These are phyloP conservation scores for Paragorgia papillata DNA, from an alignment of 92 coral and sea anemone genomes.

Conservation along the genomic window DNA sequence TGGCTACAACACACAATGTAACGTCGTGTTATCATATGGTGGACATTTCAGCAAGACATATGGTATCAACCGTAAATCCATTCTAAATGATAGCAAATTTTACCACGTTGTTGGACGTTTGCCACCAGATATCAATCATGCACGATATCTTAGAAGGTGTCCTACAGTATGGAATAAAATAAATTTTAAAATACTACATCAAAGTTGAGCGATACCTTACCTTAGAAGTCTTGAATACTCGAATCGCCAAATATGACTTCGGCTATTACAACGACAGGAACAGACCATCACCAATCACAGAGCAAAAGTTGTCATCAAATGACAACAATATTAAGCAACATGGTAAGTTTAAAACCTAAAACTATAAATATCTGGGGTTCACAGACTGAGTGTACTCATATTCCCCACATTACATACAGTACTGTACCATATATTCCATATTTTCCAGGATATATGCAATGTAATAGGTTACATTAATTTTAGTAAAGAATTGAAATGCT, in stretches of 20 bases:
- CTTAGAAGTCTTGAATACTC: neutral
- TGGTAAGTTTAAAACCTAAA: neutral
- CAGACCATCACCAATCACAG: too few relatives aligned
- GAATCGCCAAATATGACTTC: neutral
- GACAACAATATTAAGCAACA: slow-evolving; percentile 5
- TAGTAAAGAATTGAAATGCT: too few relatives aligned
- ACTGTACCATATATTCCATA: too few relatives aligned
- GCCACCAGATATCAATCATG: slow-evolving; percentile 3
- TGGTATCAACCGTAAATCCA: too few relatives aligned
- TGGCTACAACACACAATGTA: too few relatives aligned
- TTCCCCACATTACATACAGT: too few relatives aligned
- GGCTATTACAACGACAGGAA: neutral
- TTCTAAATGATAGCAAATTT: neutral
- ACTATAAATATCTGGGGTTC: too few relatives aligned
- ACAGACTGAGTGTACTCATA: too few relatives aligned
- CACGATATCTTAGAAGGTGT: slow-evolving; percentile 6
- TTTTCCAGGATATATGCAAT: too few relatives aligned
- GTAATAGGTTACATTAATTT: too few relatives aligned
- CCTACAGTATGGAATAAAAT: neutral
- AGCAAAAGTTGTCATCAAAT: neutral
- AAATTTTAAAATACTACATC: neutral
- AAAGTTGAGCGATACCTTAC: neutral
- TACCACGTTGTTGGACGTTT: slow-evolving; percentile 7
- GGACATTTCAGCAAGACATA: slow-evolving; percentile 1
- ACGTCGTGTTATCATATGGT: neutral